Evolutionary conservation across 2,888 invertebrate genomes (phyloP), one percentile per base, ranked within the genome.

Genomic region (Pandemis heparana): DNA sequence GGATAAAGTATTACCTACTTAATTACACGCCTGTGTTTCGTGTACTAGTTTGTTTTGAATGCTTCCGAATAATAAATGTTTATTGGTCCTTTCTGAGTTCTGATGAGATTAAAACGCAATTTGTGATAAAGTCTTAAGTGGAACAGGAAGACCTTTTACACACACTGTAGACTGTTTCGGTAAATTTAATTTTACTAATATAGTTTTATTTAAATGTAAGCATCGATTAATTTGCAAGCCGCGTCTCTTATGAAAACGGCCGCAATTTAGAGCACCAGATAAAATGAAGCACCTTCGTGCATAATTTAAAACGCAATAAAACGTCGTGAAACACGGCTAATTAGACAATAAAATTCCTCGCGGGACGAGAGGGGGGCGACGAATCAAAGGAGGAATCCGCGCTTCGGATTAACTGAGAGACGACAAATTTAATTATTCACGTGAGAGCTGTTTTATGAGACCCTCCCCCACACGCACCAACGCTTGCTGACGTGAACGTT

Each of bases 241-340:
- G 79, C 80, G 79, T 77, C 82, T 78, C 70, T 88, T 89, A 89
- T 89, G 87, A 87, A 88, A 89, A 87, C 81, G 82, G 83, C 85
- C 84, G 38, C 87, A 85, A 86, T 86, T 85, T 80, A 80, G 82
- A 62, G 74, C 61, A 53, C 71, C 79, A 80, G 82, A 82, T 83
- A 82, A 82, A 84, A 81, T 80, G 80, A 81, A 88, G 86, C 85
- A 87, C 86, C 86, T 87, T 83, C 81, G 83, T 83, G 86, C 83
- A 88, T 88, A 89, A 88, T 89, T 89, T 86, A 87, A 87, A 87
- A 85, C 81, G 86, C 80, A 86, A 89, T 90, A 89, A 91, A 90
- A 89, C 85, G 84, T 82, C 81, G 83, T 85, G 83, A 84, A 87
- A 87, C 83, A 82, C 80, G 79, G 78, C 86, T 89, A 89, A 89